Evolutionary conservation across 2,113 vertebrate genomes (phyloP).

Genomic region (Bagarius yarrelli): DNA sequence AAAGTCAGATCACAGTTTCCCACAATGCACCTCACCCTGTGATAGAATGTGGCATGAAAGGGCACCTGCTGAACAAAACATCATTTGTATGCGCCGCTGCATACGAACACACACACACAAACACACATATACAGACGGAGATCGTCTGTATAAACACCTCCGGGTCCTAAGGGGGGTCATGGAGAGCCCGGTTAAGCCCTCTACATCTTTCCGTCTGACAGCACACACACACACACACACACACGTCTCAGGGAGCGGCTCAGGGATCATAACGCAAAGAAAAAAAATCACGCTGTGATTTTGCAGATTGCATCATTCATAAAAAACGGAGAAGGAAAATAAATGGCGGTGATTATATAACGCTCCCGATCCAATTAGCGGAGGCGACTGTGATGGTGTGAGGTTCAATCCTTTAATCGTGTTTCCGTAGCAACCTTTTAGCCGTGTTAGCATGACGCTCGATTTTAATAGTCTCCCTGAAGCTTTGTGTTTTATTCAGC

Average conservation of each 20-base stretch:
- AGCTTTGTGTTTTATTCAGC: not conserved
- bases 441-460: not conserved
- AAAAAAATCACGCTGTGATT: not conserved
- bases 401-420: not conserved
- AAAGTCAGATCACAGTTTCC: not conserved
- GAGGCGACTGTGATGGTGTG: not conserved
- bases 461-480: not conserved
- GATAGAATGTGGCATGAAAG: conserved; percentile 26
- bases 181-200: conserved; percentile 41
- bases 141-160: conserved; percentile 40
- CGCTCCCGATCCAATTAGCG: not conserved
- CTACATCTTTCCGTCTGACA: conserved; percentile 31
- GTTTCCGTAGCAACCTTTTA: not conserved
- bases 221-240: conserved; percentile 37
- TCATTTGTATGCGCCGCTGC: conserved; percentile 40
- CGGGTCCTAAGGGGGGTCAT: conserved; percentile 30
- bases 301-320: not conserved
- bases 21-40: conserved; percentile 35
- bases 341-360: not conserved
- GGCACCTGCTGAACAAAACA: conserved; percentile 36
- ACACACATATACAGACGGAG: not conserved
- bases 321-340: not conserved
- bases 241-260: conserved; percentile 21
- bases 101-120: not conserved
- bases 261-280: not conserved